A percentile compares a stretch with the other conserved stretches of the same genome.
These are phyloP conservation scores for Limenitis camilla DNA, from an alignment of 2,888 invertebrate species.

Conservation along the genomic window DNA sequence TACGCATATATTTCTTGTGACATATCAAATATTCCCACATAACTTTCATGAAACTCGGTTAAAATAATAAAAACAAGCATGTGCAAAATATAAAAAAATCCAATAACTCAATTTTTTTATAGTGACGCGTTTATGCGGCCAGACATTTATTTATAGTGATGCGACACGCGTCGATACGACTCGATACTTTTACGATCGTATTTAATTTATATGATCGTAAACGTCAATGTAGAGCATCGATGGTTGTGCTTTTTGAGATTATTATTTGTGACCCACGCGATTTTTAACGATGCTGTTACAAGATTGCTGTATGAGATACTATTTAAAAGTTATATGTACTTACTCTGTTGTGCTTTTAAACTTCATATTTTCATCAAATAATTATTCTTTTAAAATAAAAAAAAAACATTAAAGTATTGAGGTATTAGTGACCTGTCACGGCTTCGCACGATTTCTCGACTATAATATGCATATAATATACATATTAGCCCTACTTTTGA, in stretches of 20 bases:
- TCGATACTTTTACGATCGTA: constrained; percentile 59
- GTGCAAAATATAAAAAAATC: constrained; percentile 32
- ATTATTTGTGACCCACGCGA: constrained; percentile 57
- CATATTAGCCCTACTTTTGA: too few species aligned
- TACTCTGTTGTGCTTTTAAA: background rate
- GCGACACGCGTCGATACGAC: constrained; percentile 60
- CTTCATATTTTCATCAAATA: too few species aligned
- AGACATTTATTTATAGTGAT: constrained; percentile 51
- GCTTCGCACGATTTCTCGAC: too few species aligned
- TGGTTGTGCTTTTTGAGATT: constrained; percentile 47
- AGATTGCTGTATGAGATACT: constrained; percentile 36
- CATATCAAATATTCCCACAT: too few species aligned
- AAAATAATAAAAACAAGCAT: constrained; percentile 23
- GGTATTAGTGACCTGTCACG: too few species aligned
- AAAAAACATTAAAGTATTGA: too few species aligned
- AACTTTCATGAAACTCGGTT: too few species aligned
- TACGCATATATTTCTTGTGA: too few species aligned
- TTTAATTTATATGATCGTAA: constrained; percentile 71
- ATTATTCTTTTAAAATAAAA: too few species aligned
- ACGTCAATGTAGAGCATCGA: constrained; percentile 52
- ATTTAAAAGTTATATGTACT: background rate
- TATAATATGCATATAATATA: too few species aligned
- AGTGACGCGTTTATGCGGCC: constrained; percentile 50
- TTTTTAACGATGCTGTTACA: constrained; percentile 60
- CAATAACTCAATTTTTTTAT: constrained; percentile 53